phyloP scores from a whole-genome alignment of 2,113 vertebrate species.

The Tetrax tetrax region DNA sequence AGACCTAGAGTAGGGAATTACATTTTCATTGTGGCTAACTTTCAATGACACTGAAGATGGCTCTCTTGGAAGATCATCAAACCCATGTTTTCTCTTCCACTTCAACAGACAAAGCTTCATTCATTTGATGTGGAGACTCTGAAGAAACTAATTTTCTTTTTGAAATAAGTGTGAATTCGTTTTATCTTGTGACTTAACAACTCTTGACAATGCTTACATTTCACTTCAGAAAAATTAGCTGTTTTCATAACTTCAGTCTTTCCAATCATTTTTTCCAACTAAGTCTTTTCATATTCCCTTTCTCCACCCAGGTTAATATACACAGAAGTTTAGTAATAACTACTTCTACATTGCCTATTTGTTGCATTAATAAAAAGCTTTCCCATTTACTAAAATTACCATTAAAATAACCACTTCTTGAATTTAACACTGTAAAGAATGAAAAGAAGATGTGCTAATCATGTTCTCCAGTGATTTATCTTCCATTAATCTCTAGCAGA shows the following conservation, averaged over 20 bases:
- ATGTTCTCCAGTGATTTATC: background rate
- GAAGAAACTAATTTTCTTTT: slow-evolving; percentile 63
- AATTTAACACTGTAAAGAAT: background rate
- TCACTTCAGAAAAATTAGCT: slow-evolving; percentile 39
- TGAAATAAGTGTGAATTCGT: slow-evolving; percentile 62
- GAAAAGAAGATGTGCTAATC: background rate
- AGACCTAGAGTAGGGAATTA: slow-evolving; percentile 45
- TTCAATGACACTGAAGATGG: slow-evolving; percentile 45
- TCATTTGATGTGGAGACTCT: slow-evolving; percentile 46
- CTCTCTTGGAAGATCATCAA: slow-evolving; percentile 54
- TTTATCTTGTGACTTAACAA: slow-evolving; percentile 54
- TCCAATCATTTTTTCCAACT: background rate
- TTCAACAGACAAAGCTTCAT: slow-evolving; percentile 49
- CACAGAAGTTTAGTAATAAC: background rate
- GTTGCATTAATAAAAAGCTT: background rate
- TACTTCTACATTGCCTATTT: background rate
- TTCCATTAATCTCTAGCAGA: background rate
- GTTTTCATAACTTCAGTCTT: slow-evolving; percentile 1
- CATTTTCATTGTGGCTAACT: slow-evolving; percentile 58
- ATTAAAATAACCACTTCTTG: background rate
- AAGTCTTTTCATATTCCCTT: background rate
- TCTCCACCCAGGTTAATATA: background rate
- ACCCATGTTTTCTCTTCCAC: slow-evolving; percentile 29
- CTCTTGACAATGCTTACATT: slow-evolving; percentile 44
- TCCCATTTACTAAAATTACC: background rate